These are phyloP conservation scores for Ceratina calcarata DNA, from an alignment of 1,140 invertebrate species.

Conservation along the genomic window DNA sequence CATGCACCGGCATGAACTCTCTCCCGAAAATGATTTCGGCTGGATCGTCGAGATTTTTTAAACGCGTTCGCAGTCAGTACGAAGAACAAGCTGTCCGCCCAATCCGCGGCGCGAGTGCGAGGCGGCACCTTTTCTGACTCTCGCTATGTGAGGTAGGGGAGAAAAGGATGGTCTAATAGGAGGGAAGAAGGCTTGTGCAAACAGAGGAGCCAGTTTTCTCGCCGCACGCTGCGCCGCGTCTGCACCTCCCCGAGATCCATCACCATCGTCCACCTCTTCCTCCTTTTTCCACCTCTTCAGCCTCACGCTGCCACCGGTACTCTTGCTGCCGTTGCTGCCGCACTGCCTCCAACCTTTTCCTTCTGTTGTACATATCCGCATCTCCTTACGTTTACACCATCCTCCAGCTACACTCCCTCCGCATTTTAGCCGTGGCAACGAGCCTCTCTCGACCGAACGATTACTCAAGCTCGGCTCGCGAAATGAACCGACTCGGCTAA, in stretches of 20 bases:
- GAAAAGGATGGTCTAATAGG: slow-evolving; percentile 58
- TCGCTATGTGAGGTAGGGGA: slow-evolving; percentile 46
- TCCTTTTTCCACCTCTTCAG: slow-evolving; percentile 43
- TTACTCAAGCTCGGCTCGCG: slow-evolving; percentile 55
- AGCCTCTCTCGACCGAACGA: slow-evolving; percentile 51
- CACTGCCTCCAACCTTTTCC: slow-evolving; percentile 52
- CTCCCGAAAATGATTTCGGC: background rate
- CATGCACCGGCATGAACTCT: too few relatives aligned
- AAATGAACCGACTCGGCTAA: slow-evolving; percentile 32
- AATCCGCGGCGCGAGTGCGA: slow-evolving; percentile 41
- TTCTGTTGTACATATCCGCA: slow-evolving; percentile 29
- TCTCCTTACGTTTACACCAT: slow-evolving; percentile 23
- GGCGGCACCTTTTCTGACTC: slow-evolving; percentile 56
- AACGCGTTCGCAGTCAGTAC: slow-evolving; percentile 13
- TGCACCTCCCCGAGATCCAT: slow-evolving; percentile 68
- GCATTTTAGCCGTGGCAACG: slow-evolving; percentile 49
- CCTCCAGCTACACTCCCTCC: slow-evolving; percentile 37
- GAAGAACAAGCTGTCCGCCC: slow-evolving; percentile 63
- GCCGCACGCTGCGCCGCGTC: slow-evolving; percentile 62
- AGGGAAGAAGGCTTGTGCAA: slow-evolving; percentile 67
- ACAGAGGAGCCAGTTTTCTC: slow-evolving; percentile 71
- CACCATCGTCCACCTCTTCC: slow-evolving; percentile 58
- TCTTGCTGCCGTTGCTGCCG: slow-evolving; percentile 28
- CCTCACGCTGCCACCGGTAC: slow-evolving; percentile 13
- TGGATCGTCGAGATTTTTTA: slow-evolving; percentile 12